Percentiles rank a stretch among this genome's conserved stretches.
Evolutionary conservation across 2,888 invertebrate genomes (phyloP).

Genomic region (Argyresthia albistria): DNA sequence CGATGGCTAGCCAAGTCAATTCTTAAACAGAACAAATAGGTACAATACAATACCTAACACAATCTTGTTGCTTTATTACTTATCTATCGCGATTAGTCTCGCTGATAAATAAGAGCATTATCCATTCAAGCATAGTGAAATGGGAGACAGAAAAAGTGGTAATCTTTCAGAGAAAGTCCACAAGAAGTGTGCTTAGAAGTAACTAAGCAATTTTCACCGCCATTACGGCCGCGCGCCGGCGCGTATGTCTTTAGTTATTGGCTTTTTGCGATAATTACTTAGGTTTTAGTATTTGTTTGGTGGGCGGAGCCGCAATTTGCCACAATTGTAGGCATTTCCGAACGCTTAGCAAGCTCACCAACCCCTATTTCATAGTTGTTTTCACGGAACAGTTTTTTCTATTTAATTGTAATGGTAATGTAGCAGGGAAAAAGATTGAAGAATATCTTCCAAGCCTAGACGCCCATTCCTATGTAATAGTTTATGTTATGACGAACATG

Average conservation of each 20-base stretch:
- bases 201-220: constrained; percentile 21
- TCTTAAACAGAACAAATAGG: not conserved
- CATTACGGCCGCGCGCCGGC: constrained; percentile 10
- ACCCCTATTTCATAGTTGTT: not conserved
- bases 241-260: constrained; percentile 1
- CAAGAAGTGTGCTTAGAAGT: constrained; percentile 19
- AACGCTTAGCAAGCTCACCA: not conserved
- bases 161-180: constrained; percentile 35
- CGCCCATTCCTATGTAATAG: too few species aligned
- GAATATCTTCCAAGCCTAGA: too few species aligned
- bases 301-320: not conserved
- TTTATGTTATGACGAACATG: too few species aligned
- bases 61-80: not conserved
- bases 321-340: not conserved
- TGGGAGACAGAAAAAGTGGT: constrained; percentile 23
- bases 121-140: constrained; percentile 20
- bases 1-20: too few species aligned
- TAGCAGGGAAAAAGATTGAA: too few species aligned
- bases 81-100: constrained; percentile 15
- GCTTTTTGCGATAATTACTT: constrained; percentile 5
- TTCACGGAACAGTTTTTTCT: too few species aligned
- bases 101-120: constrained; percentile 21
- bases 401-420: too few species aligned
- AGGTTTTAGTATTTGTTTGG: not conserved
- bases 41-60: not conserved